Evolutionary conservation across 2,113 vertebrate genomes (phyloP).

Genomic region (Oreochromis spilurus): DNA sequence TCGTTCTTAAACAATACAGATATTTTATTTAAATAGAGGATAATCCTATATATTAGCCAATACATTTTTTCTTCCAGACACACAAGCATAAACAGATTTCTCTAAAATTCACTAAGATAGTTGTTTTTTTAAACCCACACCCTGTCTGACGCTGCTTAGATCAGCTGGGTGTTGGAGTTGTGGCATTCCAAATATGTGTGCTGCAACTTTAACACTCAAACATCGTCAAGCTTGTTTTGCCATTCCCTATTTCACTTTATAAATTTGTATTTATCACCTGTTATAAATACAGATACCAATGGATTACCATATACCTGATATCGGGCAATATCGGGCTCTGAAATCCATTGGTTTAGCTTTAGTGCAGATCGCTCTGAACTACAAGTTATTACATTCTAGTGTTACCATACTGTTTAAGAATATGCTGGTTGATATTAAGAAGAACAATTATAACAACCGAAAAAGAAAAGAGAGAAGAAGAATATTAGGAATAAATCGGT

Average conservation of each 20-base stretch:
- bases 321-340: neutral
- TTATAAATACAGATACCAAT: neutral
- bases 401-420: neutral
- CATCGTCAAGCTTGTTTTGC: neutral
- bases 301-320: neutral
- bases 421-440: neutral
- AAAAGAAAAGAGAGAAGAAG: neutral
- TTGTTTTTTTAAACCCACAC: neutral
- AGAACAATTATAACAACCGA: neutral
- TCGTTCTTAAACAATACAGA: neutral
- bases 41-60: neutral
- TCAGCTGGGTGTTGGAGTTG: neutral
- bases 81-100: neutral
- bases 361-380: accelerated
- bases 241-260: neutral
- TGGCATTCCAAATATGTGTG: neutral
- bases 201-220: neutral
- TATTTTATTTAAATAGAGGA: accelerated
- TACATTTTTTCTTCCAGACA: neutral
- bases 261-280: neutral
- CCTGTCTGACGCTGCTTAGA: neutral
- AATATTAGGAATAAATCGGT: neutral
- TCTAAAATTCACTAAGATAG: neutral
- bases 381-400: neutral
- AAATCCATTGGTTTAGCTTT: neutral